Conservation (phyloP, 2,113 vertebrate species). For the Reinhardtius hippoglossoides region DNA sequence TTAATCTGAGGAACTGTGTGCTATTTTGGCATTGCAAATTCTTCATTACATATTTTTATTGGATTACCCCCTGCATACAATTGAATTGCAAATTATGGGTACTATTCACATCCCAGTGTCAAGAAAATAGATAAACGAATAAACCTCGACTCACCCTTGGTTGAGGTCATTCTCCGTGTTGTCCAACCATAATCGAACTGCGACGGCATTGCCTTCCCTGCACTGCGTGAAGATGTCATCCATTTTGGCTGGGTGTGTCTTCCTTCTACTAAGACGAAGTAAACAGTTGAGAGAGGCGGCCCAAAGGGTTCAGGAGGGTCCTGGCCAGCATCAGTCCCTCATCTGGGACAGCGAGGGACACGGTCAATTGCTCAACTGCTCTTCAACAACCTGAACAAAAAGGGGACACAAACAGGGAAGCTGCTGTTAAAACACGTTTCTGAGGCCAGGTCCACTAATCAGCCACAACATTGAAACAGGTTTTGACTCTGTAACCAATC, state of each 20-base stretch:
- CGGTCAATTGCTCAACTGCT: conserved; percentile 1
- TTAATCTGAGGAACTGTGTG: neutral
- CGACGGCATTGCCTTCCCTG: conserved; percentile 96
- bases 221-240: conserved; percentile 98
- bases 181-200: conserved; percentile 96
- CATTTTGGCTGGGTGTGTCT: conserved; percentile 79
- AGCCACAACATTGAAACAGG: neutral
- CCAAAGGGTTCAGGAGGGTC: conserved; percentile 49
- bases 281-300: conserved; percentile 36
- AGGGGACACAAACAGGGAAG: neutral
- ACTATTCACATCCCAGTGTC: too few relatives aligned
- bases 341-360: conserved; percentile 43
- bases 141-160: conserved; percentile 89
- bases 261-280: conserved; percentile 30
- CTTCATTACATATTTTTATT: too few relatives aligned
- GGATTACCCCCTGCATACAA: neutral
- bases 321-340: conserved; percentile 72
- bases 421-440: neutral
- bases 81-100: neutral
- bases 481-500: neutral
- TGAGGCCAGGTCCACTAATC: neutral
- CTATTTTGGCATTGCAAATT: neutral
- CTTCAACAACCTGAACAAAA: conserved; percentile 21
- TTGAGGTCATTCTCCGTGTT: conserved; percentile 99
- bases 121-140: conserved; percentile 2